Evolutionary conservation across 2,888 invertebrate species (phyloP).

Genomic region (Phasia obesa): DNA sequence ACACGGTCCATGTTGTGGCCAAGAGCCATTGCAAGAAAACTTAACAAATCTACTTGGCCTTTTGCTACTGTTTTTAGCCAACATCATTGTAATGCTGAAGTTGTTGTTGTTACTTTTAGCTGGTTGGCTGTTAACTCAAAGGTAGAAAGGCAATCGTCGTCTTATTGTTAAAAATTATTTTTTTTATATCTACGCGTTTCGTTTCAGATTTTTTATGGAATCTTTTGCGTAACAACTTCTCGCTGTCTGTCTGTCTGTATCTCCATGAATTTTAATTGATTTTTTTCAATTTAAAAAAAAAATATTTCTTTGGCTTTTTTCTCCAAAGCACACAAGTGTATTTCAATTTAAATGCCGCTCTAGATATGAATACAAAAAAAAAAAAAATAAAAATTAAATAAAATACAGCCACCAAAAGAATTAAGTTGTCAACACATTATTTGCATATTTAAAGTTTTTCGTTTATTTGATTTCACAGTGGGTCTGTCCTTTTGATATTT

Average conservation of each 20-base stretch:
- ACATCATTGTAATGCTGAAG: conserved; percentile 14
- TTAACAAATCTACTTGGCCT: conserved; percentile 70
- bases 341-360: conserved; percentile 72
- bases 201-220: conserved; percentile 18
- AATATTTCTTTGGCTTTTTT: conserved; percentile 20
- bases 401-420: conserved; percentile 71
- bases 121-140: conserved; percentile 26
- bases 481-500: not conserved
- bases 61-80: conserved; percentile 64
- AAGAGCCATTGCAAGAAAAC: conserved; percentile 45
- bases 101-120: conserved; percentile 6
- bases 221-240: conserved; percentile 51
- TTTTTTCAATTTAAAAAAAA: conserved; percentile 54
- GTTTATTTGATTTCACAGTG: conserved; percentile 6
- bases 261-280: conserved; percentile 70
- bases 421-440: conserved; percentile 81
- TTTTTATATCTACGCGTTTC: conserved; percentile 58
- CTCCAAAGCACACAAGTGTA: conserved; percentile 58
- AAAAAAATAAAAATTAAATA: not conserved
- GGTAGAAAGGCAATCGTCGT: conserved; percentile 16
- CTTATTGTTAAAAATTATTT: conserved; percentile 48
- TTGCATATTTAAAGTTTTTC: conserved; percentile 77
- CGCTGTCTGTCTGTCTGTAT: conserved; percentile 43
- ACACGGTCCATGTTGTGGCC: conserved; percentile 42
- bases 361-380: conserved; percentile 28